Evolutionary conservation across 2,888 invertebrate species (phyloP).

Genomic region (Harpalus rufipes): DNA sequence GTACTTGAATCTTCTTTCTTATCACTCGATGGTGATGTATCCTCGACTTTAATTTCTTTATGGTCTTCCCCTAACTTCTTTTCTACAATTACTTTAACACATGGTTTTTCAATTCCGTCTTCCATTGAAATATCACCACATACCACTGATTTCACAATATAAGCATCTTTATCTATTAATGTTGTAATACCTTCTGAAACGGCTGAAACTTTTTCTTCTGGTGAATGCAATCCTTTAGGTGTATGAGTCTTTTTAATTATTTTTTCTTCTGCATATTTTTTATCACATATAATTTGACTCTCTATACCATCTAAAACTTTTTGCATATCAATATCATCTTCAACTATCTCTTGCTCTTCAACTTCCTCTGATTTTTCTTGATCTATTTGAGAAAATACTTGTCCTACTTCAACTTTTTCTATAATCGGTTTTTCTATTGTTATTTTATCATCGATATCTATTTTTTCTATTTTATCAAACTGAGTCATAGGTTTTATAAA

Average conservation of each 20-base stretch:
- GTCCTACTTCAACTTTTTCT: slow-evolving; percentile 35
- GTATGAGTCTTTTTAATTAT: neutral
- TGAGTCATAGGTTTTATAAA: slow-evolving; percentile 44
- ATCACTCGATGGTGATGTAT: slow-evolving; percentile 18
- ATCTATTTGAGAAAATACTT: slow-evolving; percentile 45
- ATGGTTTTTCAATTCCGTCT: slow-evolving; percentile 60
- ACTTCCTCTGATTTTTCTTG: slow-evolving; percentile 68
- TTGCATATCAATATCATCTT: slow-evolving; percentile 33
- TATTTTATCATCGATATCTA: slow-evolving; percentile 62
- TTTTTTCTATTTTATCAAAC: slow-evolving; percentile 66
- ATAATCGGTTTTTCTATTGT: neutral
- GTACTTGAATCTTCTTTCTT: slow-evolving; percentile 33
- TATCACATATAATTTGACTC: slow-evolving; percentile 47
- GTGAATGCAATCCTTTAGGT: neutral
- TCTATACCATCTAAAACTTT: slow-evolving; percentile 48
- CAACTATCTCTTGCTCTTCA: slow-evolving; percentile 63
- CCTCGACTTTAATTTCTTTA: slow-evolving; percentile 12
- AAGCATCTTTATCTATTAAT: neutral
- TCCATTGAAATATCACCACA: slow-evolving; percentile 23
- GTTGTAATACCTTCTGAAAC: slow-evolving; percentile 26
- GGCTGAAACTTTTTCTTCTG: slow-evolving; percentile 30
- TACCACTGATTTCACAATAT: slow-evolving; percentile 16
- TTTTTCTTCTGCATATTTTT: slow-evolving; percentile 22
- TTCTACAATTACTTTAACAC: slow-evolving; percentile 60
- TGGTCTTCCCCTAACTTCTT: slow-evolving; percentile 41